These are phyloP conservation scores for Xenentodon cancila DNA, from an alignment of 2,797 vertebrate species.

Conservation along the genomic window DNA sequence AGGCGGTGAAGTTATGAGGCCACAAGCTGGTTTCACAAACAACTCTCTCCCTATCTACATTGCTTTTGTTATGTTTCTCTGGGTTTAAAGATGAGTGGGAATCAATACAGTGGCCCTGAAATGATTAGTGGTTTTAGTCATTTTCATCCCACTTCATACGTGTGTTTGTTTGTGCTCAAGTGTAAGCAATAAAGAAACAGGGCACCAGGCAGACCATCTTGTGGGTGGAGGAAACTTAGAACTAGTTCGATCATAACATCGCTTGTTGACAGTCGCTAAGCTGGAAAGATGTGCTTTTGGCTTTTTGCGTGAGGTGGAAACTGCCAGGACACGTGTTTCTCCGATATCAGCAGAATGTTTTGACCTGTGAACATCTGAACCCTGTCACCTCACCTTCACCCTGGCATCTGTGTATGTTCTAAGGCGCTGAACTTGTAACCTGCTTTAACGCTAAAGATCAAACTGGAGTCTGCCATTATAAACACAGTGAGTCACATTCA, in stretches of 20 bases:
- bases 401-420: slow-evolving; percentile 32
- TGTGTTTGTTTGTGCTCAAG: slow-evolving; percentile 64
- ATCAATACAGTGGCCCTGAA: slow-evolving; percentile 63
- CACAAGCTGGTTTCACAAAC: slow-evolving; percentile 10
- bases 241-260: slow-evolving; percentile 64
- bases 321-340: slow-evolving; percentile 50
- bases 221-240: slow-evolving; percentile 72
- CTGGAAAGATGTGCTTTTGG: slow-evolving; percentile 62
- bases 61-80: neutral
- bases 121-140: slow-evolving; percentile 65
- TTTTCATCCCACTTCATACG: slow-evolving; percentile 63
- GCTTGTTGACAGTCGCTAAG: slow-evolving; percentile 71
- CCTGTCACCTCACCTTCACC: slow-evolving; percentile 37
- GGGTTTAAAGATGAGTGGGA: slow-evolving; percentile 37
- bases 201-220: slow-evolving; percentile 58
- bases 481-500: slow-evolving; percentile 60
- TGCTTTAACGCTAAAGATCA: slow-evolving; percentile 19
- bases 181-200: slow-evolving; percentile 58
- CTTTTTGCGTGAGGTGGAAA: slow-evolving; percentile 52
- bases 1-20: slow-evolving; percentile 2
- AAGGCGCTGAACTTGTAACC: slow-evolving; percentile 48
- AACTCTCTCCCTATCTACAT: slow-evolving; percentile 8
- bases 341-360: slow-evolving; percentile 29
- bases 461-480: slow-evolving; percentile 27
- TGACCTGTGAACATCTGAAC: slow-evolving; percentile 43